Conservation (phyloP, 2,797 vertebrate species). For the Enoplosus armatus region DNA sequence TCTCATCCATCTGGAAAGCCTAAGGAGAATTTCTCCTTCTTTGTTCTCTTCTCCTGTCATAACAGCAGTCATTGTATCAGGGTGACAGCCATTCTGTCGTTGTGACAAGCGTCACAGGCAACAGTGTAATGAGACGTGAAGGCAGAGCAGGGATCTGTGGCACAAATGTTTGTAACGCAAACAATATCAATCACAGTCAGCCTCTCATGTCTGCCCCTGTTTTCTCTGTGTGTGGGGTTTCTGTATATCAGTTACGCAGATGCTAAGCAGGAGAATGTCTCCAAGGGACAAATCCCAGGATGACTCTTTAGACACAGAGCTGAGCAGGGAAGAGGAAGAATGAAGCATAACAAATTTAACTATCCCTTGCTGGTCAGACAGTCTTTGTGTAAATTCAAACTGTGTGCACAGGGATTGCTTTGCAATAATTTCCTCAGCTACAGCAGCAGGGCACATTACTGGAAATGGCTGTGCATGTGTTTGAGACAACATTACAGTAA, state of each 20-base stretch:
- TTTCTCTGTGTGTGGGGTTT: slow-evolving; percentile 23
- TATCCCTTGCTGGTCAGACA: slow-evolving; percentile 17
- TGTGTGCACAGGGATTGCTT: background rate
- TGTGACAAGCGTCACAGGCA: slow-evolving; percentile 65
- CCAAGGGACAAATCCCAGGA: slow-evolving; percentile 44
- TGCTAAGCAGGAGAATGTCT: slow-evolving; percentile 21
- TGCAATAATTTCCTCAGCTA: slow-evolving; percentile 16
- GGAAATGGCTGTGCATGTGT: slow-evolving; percentile 4
- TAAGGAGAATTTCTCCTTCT: slow-evolving; percentile 29
- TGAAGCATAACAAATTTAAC: slow-evolving; percentile 26
- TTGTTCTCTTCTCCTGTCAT: slow-evolving; percentile 44
- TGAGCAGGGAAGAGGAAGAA: slow-evolving; percentile 26
- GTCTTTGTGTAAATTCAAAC: slow-evolving; percentile 18
- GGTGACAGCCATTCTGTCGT: slow-evolving; percentile 65
- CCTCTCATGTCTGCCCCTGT: slow-evolving; percentile 26
- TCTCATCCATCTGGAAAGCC: slow-evolving; percentile 51
- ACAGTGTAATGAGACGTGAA: slow-evolving; percentile 77
- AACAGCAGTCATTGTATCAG: slow-evolving; percentile 46
- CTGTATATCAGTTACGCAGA: slow-evolving; percentile 45
- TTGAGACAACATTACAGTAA: slow-evolving; percentile 28
- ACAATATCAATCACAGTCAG: slow-evolving; percentile 68
- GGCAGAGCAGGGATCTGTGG: slow-evolving; percentile 53
- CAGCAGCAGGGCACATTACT: slow-evolving; percentile 9
- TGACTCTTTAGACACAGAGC: slow-evolving; percentile 35
- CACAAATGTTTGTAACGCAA: slow-evolving; percentile 66